Base-by-base conservation (phyloP, 2,113 vertebrate species). In the Spea bombifrons region DNA sequence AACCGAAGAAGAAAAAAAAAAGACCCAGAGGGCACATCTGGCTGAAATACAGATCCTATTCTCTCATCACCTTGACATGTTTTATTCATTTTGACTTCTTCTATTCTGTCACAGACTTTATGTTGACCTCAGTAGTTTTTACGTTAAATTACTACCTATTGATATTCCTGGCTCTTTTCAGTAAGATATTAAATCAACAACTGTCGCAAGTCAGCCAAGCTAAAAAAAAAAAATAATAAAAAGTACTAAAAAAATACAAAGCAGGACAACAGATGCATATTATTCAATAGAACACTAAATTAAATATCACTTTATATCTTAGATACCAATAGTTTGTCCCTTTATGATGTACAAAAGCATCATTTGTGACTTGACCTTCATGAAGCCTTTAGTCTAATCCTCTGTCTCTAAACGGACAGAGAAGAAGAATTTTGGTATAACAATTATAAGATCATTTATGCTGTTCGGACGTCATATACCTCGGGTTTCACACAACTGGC, bases 131-230 rank as follows among this genome's bases (percentile, higher is more conserved):
- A 79, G 77, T 79, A 79, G 49, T 79, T 79, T 79, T 73, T 71
- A 79, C 70, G 77, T 73, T 79, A 79, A 79, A 79, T 79, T 79
- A 79, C 70, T 73, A 66, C 77, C 77, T 79, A 79, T 79, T 73
- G 77, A 79, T 73, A 79, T 79, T 79, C 77, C 77, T 79, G 77
- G 77, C 77, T 79, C 77, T 66, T 73, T 73, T 47, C 71, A 64
- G 63, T 49, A 52, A 73, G 77, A 66, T 79, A 73, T 73, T 79
- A 73, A 66, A 73, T 79, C 77, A 73, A 79, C 63, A 73, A 63
- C 77, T 79, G 77, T 73, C 77, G 73, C 8, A 45, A 72, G 63
- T 79, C 43, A 52, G 70, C 77, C 70, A 79, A 79, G 73, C 71
- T 10, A 5, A 46, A 59, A 63, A 70, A 79, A 66, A 67, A 69